Percentiles rank a stretch among this genome's conserved stretches.
phyloP scores from a whole-genome alignment of 2,113 vertebrate genomes.

The Hassar affinis region DNA sequence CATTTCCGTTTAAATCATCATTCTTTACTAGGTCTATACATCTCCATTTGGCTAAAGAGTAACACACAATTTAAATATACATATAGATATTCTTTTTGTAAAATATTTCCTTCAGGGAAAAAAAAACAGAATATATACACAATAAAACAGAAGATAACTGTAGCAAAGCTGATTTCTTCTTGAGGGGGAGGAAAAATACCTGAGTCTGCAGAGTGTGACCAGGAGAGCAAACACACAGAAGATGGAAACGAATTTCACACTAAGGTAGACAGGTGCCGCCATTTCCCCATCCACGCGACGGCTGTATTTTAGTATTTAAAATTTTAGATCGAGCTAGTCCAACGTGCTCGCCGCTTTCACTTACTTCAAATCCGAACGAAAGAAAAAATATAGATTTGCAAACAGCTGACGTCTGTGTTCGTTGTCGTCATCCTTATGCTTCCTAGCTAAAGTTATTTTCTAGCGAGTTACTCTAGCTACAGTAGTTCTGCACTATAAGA shows the following conservation, averaged over 20 bases:
- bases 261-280: constrained; percentile 56
- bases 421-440: too few species aligned
- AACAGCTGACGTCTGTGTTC: too few species aligned
- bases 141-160: constrained; percentile 71
- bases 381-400: too few species aligned
- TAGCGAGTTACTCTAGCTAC: too few species aligned
- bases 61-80: constrained; percentile 64
- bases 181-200: constrained; percentile 73
- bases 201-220: constrained; percentile 75
- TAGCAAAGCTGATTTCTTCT: constrained; percentile 64
- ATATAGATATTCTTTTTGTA: constrained; percentile 27
- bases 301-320: too few species aligned
- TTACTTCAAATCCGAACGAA: too few species aligned
- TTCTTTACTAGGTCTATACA: constrained; percentile 55
- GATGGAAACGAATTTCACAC: constrained; percentile 50
- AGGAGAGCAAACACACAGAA: constrained; percentile 58
- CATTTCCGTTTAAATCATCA: constrained; percentile 54
- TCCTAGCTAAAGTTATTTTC: too few species aligned
- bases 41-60: constrained; percentile 59
- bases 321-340: too few species aligned
- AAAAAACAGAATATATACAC: constrained; percentile 53
- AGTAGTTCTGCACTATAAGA: too few species aligned
- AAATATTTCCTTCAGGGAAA: constrained; percentile 73
- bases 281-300: constrained; percentile 8
- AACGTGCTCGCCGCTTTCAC: too few species aligned